A percentile compares a stretch with the other conserved stretches of the same genome.
These are phyloP conservation scores for Heterodera schachtii DNA, from an alignment of 1,140 invertebrate genomes.

Conservation along the genomic window DNA sequence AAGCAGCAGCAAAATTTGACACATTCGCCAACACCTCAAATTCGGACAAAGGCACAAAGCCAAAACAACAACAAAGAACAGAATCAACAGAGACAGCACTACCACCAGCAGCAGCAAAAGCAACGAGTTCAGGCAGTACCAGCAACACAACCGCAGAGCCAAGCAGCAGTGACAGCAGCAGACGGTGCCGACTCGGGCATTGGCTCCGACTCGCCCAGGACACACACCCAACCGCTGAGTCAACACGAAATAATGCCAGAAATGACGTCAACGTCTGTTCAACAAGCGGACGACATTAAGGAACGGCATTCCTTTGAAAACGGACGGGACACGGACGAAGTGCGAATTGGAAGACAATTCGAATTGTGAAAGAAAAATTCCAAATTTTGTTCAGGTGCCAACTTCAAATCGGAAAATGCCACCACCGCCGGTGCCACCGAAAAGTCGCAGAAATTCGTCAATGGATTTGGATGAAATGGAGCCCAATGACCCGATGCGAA, in stretches of 20 bases:
- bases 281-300: not conserved
- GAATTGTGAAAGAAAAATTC: too few species aligned
- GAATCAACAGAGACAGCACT: too few species aligned
- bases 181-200: slow-evolving; percentile 59
- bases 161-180: slow-evolving; percentile 16
- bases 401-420: slow-evolving; percentile 30
- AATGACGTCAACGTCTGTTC: not conserved
- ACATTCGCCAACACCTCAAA: not conserved
- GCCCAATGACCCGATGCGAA: slow-evolving; percentile 41
- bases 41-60: slow-evolving; percentile 7
- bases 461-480: slow-evolving; percentile 31
- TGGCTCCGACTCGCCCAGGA: slow-evolving; percentile 54
- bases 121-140: slow-evolving; percentile 22
- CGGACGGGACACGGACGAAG: not conserved
- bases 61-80: not conserved
- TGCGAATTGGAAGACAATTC: too few species aligned
- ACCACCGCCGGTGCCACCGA: slow-evolving; percentile 57
- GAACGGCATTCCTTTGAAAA: not conserved
- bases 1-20: not conserved
- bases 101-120: slow-evolving; percentile 20
- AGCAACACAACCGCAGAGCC: slow-evolving; percentile 11
- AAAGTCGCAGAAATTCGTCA: slow-evolving; percentile 40
- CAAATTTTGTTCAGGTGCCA: not conserved
- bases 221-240: slow-evolving; percentile 13
- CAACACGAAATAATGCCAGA: not conserved